These are phyloP conservation scores for Emydura subglobosa DNA, from an alignment of 2,113 vertebrate species.

Conservation along the genomic window DNA sequence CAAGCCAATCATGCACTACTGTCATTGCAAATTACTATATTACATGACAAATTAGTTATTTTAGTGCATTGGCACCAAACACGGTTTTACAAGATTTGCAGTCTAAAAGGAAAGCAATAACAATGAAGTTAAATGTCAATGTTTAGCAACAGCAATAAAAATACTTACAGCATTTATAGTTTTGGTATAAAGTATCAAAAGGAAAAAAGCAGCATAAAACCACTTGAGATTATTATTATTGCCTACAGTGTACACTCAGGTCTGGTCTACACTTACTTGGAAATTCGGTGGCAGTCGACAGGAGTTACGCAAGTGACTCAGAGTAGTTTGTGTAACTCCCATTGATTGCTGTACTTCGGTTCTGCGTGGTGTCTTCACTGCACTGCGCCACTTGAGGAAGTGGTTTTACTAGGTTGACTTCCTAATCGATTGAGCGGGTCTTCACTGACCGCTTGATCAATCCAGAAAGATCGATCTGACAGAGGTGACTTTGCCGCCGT, in stretches of 20 bases:
- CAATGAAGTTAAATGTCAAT: neutral
- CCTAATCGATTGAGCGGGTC: too few relatives aligned
- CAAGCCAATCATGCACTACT: neutral
- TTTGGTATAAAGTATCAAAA: neutral
- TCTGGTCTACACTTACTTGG: too few relatives aligned
- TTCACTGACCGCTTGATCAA: too few relatives aligned
- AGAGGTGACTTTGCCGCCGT: too few relatives aligned
- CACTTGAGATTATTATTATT: neutral
- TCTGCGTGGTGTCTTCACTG: too few relatives aligned
- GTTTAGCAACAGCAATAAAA: neutral
- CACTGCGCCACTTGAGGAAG: too few relatives aligned
- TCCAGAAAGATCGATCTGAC: too few relatives aligned
- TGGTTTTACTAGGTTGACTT: too few relatives aligned
- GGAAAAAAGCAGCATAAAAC: slow-evolving; percentile 12
- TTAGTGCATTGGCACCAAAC: neutral
- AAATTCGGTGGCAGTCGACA: too few relatives aligned
- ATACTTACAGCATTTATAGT: neutral
- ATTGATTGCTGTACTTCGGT: too few relatives aligned
- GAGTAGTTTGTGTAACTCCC: too few relatives aligned
- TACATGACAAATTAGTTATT: neutral
- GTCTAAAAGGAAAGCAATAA: neutral
- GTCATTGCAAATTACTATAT: neutral
- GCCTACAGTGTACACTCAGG: neutral
- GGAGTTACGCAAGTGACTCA: too few relatives aligned
- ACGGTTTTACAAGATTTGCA: neutral